phyloP scores from a whole-genome alignment of 2,797 vertebrate genomes.

The Sus cebifrons region DNA sequence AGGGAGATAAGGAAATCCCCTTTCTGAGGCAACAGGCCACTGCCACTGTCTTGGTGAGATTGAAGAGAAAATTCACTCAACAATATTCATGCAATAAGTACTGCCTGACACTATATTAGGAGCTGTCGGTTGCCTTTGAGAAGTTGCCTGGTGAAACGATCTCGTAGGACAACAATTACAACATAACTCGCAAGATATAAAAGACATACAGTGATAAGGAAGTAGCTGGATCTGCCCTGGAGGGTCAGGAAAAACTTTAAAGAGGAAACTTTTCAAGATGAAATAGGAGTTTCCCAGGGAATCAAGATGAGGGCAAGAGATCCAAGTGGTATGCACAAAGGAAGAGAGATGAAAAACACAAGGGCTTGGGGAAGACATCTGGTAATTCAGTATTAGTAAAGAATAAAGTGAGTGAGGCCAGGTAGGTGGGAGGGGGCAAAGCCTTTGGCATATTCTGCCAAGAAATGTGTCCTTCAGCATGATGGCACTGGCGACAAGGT shows the following conservation, averaged over 20 bases:
- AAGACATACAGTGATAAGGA: not conserved
- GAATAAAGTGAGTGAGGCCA: not conserved
- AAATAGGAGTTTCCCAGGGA: not conserved
- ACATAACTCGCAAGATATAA: not conserved
- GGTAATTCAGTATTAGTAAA: not conserved
- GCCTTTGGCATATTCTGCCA: not conserved
- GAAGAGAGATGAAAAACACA: not conserved
- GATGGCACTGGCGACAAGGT: not conserved
- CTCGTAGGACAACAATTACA: not conserved
- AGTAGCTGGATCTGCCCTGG: not conserved
- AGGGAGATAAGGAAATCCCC: not conserved
- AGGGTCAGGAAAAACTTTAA: not conserved
- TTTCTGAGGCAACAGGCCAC: conserved; percentile 5
- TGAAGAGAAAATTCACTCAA: not conserved
- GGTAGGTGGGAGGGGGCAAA: not conserved
- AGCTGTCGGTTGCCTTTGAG: not conserved
- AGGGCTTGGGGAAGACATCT: not conserved
- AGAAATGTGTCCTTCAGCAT: not conserved
- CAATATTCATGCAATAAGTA: not conserved
- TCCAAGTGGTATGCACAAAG: not conserved
- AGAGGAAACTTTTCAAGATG: not conserved
- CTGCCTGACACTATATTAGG: not conserved
- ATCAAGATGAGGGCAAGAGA: not conserved
- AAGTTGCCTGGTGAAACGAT: not conserved
- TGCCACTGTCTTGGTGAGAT: not conserved